Base-by-base conservation (phyloP, 2,113 vertebrate species). In the Oxyura jamaicensis region DNA sequence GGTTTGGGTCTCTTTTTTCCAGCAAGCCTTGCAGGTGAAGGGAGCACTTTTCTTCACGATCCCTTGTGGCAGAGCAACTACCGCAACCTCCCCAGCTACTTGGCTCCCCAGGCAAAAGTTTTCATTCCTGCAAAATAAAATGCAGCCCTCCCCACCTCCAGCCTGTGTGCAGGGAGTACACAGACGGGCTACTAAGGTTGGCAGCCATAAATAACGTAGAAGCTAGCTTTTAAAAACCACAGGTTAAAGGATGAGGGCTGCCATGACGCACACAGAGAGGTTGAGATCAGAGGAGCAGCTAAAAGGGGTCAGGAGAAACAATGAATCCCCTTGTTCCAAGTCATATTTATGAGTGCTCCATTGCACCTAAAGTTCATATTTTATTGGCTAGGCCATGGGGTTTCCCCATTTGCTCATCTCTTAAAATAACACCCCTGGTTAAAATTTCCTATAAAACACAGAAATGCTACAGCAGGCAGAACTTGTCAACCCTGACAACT, bases 371-470 rank as follows among this genome's bases (percentile, higher is more conserved):
- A 95, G 97, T 98, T 98, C 97, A 97, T 98, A 98, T 98, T 98
- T 98, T 98, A 98, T 96, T 97, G 96, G 96, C 80, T 86, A 88
- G 96, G 86, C 97, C 92, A 91, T 96, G 96, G 97, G 97, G 96
- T 97, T 98, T 97, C 97, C 98, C 97, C 96, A 95, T 98, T 98
- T 98, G 97, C 97, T 98, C 98, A 98, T 98, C 98, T 98, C 98
- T 98, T 98, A 97, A 98, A 98, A 98, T 98, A 98, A 98, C 98
- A 98, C 95, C 90, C 89, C 55, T 95, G 96, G 96, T 97, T 96
- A 95, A 97, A 97, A 96, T 97, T 96, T 91, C 90, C 96, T 96
- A 96, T 97, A 97, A 98, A 98, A 94, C 68, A 93, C 66, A 93
- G 81, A 75, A 95, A 90, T 95, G 60, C 74, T 96, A 56, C 78